A percentile compares a stretch with the other conserved stretches of the same genome.
These are phyloP conservation scores for Megamerina dolium DNA, from an alignment of 2,888 invertebrate species.

Conservation along the genomic window DNA sequence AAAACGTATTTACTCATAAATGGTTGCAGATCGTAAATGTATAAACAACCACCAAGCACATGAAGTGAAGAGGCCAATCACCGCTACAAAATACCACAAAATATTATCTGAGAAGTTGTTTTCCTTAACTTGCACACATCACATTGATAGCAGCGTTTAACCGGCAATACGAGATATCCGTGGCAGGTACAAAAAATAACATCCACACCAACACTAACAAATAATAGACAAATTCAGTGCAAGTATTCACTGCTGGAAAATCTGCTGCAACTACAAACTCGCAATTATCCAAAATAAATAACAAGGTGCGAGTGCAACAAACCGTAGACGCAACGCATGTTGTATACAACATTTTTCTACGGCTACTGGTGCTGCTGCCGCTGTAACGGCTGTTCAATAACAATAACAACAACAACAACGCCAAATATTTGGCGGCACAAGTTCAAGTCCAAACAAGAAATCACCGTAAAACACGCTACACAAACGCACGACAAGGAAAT, in stretches of 20 bases:
- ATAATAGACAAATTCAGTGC: no score
- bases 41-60: no score
- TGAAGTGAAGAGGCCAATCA: no score
- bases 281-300: background rate
- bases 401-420: background rate
- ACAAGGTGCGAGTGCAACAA: slow-evolving; percentile 13
- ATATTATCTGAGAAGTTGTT: slow-evolving; percentile 6
- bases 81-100: slow-evolving; percentile 7
- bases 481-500: no score
- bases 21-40: no score
- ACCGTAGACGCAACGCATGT: slow-evolving; percentile 3
- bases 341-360: no score
- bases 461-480: no score
- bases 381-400: no score
- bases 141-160: slow-evolving; percentile 6
- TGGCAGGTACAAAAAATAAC: slow-evolving; percentile 27
- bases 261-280: background rate
- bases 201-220: slow-evolving; percentile 12
- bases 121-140: slow-evolving; percentile 12
- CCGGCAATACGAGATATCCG: slow-evolving; percentile 29
- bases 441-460: slow-evolving; percentile 24
- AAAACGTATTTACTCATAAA: no score
- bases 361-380: background rate
- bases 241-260: no score
- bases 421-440: slow-evolving; percentile 17